Conservation (phyloP, 2,113 vertebrate genomes). For the Dipodomys spectabilis region DNA sequence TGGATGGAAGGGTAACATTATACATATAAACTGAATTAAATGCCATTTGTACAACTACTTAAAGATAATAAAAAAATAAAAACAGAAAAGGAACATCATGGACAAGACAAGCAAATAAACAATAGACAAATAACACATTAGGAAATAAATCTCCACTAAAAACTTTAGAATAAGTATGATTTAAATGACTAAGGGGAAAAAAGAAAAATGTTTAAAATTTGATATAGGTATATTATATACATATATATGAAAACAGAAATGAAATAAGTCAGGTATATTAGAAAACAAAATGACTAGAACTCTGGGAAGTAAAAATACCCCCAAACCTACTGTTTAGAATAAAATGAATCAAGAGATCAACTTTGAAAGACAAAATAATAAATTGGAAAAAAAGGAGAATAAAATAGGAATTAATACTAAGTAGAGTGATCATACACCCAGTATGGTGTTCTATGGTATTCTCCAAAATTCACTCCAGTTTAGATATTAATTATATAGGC, state of each 20-base stretch:
- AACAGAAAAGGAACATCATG: too few species aligned
- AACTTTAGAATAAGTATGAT: not conserved
- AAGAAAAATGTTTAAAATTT: too few species aligned
- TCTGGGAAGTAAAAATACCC: not conserved
- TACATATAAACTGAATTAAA: too few species aligned
- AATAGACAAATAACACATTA: too few species aligned
- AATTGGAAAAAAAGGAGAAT: slow-evolving; percentile 14
- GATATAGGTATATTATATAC: too few species aligned
- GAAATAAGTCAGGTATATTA: slow-evolving; percentile 12
- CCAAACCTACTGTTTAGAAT: not conserved
- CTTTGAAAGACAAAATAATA: not conserved
- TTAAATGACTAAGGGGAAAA: slow-evolving; percentile 16
- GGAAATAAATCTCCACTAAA: not conserved
- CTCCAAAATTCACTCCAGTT: not conserved
- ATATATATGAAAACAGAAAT: not conserved
- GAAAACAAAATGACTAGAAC: not conserved
- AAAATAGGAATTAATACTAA: not conserved
- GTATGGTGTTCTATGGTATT: not conserved
- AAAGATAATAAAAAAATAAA: too few species aligned
- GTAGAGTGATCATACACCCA: not conserved
- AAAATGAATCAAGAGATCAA: not conserved
- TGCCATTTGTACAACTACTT: too few species aligned
- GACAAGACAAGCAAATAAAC: too few species aligned
- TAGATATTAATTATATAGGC: slow-evolving; percentile 5
- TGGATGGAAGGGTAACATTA: too few species aligned